These are phyloP conservation scores for Apeira syringaria DNA, from an alignment of 2,888 invertebrate species.

Conservation along the genomic window DNA sequence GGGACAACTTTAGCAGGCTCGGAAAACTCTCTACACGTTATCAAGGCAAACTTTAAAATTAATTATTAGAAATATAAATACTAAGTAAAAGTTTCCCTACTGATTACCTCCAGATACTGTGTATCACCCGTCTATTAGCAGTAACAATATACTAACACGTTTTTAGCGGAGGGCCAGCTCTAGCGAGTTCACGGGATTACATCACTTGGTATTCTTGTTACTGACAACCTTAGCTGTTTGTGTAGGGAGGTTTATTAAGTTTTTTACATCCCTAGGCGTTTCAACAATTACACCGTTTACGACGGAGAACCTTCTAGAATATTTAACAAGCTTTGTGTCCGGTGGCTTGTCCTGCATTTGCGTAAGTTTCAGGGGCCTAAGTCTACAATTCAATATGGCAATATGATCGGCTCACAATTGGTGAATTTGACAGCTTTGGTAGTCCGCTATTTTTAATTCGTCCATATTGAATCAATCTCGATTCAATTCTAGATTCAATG, in stretches of 20 bases:
- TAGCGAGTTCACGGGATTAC: slow-evolving; percentile 30
- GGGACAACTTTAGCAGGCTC: too few relatives aligned
- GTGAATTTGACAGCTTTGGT: too few relatives aligned
- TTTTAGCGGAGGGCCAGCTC: slow-evolving; percentile 34
- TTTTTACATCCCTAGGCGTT: slow-evolving; percentile 19
- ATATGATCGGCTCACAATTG: too few relatives aligned
- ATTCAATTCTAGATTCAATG: too few relatives aligned
- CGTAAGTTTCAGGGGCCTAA: slow-evolving; percentile 9
- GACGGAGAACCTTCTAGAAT: background rate
- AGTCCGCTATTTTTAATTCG: too few relatives aligned
- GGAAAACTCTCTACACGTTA: too few relatives aligned
- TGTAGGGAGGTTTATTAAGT: slow-evolving; percentile 14
- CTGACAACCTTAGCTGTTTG: slow-evolving; percentile 17
- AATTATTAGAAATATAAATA: too few relatives aligned
- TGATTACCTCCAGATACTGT: slow-evolving; percentile 4
- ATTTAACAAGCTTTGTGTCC: slow-evolving; percentile 10
- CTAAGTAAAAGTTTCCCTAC: too few relatives aligned
- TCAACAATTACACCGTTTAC: slow-evolving; percentile 17
- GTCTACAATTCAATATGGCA: too few relatives aligned
- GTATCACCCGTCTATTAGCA: slow-evolving; percentile 38
- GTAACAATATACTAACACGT: slow-evolving; percentile 50
- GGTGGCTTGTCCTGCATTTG: slow-evolving; percentile 27
- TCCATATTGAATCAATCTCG: too few relatives aligned
- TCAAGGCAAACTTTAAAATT: too few relatives aligned
- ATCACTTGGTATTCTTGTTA: slow-evolving; percentile 24